These are phyloP conservation scores for Pteropus alecto DNA, from an alignment of 2,113 vertebrate genomes.

Conservation along the genomic window DNA sequence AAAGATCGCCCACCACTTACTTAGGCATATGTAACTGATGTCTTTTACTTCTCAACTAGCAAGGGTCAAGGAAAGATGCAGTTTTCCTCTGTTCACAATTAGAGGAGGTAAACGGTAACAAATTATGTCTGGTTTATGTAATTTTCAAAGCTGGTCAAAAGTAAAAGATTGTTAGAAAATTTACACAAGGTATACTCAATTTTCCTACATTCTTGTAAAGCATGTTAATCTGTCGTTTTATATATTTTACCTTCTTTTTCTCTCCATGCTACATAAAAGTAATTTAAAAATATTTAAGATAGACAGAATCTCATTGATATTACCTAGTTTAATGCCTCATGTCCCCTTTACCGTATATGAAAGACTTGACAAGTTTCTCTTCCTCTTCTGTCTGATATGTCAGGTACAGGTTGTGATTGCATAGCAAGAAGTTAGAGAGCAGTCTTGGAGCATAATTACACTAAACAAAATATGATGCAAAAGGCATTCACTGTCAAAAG, in stretches of 20 bases:
- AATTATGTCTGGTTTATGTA: neutral
- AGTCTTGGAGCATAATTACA: neutral
- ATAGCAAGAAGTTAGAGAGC: neutral
- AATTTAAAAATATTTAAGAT: constrained; percentile 14
- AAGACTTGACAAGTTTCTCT: neutral
- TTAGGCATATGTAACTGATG: neutral
- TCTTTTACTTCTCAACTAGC: neutral
- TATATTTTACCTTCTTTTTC: neutral
- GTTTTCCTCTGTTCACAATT: neutral
- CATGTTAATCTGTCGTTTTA: neutral
- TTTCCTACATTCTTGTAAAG: neutral
- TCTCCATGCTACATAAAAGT: neutral
- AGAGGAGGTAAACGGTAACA: neutral
- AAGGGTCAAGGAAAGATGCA: neutral
- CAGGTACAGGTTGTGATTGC: neutral
- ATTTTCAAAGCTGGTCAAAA: constrained; percentile 36
- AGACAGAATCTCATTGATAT: neutral
- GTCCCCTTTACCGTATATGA: neutral
- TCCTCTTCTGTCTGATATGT: neutral
- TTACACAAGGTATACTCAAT: neutral
- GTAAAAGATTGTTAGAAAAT: constrained; percentile 1
- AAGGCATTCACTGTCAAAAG: neutral
- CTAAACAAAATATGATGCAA: neutral
- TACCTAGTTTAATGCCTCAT: neutral
- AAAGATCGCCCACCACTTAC: neutral